Base-by-base conservation (phyloP, 2,888 invertebrate species). In the Acleris sparsana region DNA sequence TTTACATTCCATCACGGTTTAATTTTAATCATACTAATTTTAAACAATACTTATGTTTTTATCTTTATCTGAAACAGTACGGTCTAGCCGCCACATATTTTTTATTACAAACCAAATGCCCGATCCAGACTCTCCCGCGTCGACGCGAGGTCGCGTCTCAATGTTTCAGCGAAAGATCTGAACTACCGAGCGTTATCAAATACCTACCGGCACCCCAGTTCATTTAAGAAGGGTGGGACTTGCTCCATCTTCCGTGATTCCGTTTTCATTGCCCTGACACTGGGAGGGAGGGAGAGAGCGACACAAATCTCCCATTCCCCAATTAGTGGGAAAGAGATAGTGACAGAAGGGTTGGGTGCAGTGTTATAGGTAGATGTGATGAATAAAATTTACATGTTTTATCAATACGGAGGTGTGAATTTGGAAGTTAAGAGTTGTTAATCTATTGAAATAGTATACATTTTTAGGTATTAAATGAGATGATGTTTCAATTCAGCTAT, bases 371-470 rank as follows among this genome's bases (percentile, higher is more conserved):
- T 66, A 62, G 61, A 66, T 17, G 57, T 62, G 57, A 62, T 66
- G 66, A 66, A 62, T 66, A 66, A 53, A 66, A 66, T 66, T 66
- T 66, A 66, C 66, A 66, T 66, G 61, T 57, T 66, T 62, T 66
- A 66, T 66, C 66, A 66, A 62, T 66, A 66, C 57, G 62, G 57
- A 66, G 61, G 66, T 66, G 66, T 61, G 62, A 62, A 57, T 56
- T 65, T 56, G 44, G 56, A 61, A 18, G 44, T 49, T 49, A 49
- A 48, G 29, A 44, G 20, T 55, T 60, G 43, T 49, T 65, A 60
- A 60, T 64, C 18, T 25, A 1, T 25, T 25, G 25, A 25, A 1
- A 25, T 25, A 5, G n/a, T n/a, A n/a, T n/a, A 25, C 5, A 22
- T 3, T 0, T 7, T 29, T 29, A 29, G 7, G 7, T 29, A 1